Base-by-base conservation (phyloP, 2,113 vertebrate species). In the Mixornis gularis region DNA sequence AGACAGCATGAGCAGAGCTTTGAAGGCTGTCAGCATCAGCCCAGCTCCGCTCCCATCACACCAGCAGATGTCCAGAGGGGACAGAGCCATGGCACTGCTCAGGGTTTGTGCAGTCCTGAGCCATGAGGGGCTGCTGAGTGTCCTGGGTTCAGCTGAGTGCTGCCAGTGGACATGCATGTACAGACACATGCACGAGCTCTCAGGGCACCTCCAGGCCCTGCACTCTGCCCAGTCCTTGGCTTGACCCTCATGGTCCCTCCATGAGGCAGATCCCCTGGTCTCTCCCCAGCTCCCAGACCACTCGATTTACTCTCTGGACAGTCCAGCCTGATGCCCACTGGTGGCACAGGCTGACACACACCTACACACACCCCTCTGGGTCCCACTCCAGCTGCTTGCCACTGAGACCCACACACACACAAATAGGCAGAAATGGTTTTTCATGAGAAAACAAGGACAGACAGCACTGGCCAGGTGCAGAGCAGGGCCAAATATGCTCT, bases 281-380 rank as follows among this genome's bases (percentile, higher is more conserved):
- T 38, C 41, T 64, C 38, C 32, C 44, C 43, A 16, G 13, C 26
- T 68, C 46, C 36, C 64, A 52, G 44, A 25, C 1, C n/a, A 46
- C 44, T 60, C 0, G 0, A 20, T 19, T 53, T 20, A 5, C 12
- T 34, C 30, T 36, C 32, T n/a, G 40, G 18, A 4, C 48, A 32
- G 40, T 40, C 24, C 59, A 78, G 49, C 30, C 44, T 32, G 43
- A 5, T 69, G 40, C 44, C 63, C 7, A 1, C 40, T 24, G 21
- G 20, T 77, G 72, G 29, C 51, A 71, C 12, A 5, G 8, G 9
- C 36, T 71, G 27, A 18, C 53, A 53, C 29, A 38, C 36, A 27
- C 25, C 17, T 17, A 32, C n/a, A 25, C 0, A 0, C 0, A 0
- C 7, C 16, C 12, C 59, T 36, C 27, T 20, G 43, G 9, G 29